A percentile compares a stretch with the other conserved stretches of the same genome.
phyloP scores from a whole-genome alignment of 2,113 vertebrate species.

The Physeter macrocephalus region DNA sequence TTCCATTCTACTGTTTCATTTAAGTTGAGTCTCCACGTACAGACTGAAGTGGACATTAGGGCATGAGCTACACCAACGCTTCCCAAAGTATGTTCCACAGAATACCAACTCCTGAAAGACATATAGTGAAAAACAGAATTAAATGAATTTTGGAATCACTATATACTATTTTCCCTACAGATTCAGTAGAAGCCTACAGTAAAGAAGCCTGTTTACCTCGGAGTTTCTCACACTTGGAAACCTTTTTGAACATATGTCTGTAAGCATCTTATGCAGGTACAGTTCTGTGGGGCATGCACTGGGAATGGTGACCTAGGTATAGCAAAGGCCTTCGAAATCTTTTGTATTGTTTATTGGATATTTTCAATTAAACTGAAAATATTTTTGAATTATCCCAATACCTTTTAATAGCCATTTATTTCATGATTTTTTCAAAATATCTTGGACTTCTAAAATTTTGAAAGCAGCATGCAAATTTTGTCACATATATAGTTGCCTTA shows the following conservation, averaged over 20 bases:
- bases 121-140: background rate
- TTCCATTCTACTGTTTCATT: background rate
- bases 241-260: background rate
- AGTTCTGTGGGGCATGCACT: background rate
- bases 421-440: background rate
- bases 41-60: background rate
- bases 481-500: background rate
- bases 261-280: no score
- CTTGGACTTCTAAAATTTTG: background rate
- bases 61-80: background rate
- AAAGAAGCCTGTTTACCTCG: background rate
- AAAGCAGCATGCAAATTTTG: background rate
- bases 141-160: background rate
- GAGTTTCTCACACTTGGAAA: background rate
- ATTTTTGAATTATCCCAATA: background rate
- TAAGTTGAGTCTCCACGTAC: background rate
- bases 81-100: background rate
- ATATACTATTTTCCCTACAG: background rate
- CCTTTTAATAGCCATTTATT: background rate
- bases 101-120: background rate
- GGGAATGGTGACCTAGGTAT: background rate
- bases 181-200: background rate
- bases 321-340: background rate
- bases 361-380: background rate
- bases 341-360: background rate